phyloP scores from a whole-genome alignment of 2,797 vertebrate genomes.

The Neosalanx taihuensis region DNA sequence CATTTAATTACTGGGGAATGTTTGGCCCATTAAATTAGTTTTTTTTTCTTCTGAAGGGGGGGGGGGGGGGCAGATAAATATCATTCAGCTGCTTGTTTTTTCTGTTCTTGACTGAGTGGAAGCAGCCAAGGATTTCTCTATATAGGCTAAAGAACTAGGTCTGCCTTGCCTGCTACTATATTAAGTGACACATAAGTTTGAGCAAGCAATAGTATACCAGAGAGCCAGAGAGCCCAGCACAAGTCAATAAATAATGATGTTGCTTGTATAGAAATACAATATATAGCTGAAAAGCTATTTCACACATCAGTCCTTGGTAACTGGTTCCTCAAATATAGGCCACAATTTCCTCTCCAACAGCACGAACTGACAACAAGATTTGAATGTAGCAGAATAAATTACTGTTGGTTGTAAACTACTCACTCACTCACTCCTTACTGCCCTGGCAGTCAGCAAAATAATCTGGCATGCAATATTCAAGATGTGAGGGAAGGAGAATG shows the following conservation, averaged over 20 bases:
- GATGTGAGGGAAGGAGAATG: conserved; percentile 19
- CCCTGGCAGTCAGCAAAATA: conserved; percentile 23
- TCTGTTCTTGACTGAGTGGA: background rate
- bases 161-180: background rate
- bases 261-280: conserved; percentile 18
- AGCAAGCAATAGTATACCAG: background rate
- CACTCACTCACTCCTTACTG: conserved; percentile 19
- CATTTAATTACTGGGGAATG: conserved; percentile 35
- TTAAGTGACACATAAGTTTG: background rate
- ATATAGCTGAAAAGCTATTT: conserved; percentile 13
- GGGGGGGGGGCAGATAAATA: background rate
- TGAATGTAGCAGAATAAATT: conserved; percentile 28
- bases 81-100: conserved; percentile 24
- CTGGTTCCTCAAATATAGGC: conserved; percentile 14
- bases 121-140: background rate
- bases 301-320: conserved; percentile 22
- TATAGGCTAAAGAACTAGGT: conserved; percentile 15
- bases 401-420: conserved; percentile 11
- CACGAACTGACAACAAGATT: conserved; percentile 19
- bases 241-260: conserved; percentile 18
- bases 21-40: conserved; percentile 22
- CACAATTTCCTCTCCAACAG: conserved; percentile 26
- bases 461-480: conserved; percentile 23
- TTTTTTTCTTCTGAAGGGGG: background rate
- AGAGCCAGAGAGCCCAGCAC: background rate